Evolutionary conservation across 1,140 invertebrate genomes (phyloP), one percentile per base, ranked within the genome.

Genomic region (Bombus confusus): DNA sequence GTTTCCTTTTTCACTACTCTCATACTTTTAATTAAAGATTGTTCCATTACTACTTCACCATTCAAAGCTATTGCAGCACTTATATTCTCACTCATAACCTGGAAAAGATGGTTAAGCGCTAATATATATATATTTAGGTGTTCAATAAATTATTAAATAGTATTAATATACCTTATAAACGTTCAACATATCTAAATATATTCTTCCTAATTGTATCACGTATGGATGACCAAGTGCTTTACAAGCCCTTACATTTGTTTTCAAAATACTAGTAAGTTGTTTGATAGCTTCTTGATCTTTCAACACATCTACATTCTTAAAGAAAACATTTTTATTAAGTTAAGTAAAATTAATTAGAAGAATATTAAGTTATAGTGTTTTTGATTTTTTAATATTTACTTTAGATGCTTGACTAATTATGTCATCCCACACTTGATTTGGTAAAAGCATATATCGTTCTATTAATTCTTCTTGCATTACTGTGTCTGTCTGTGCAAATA

Each of bases 351-450:
- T 83, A 39, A 71, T 22, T 18, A 47, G 8, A 64, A 64, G 18
- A 41, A 28, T 4, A 37, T 52, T 66, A n/a, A 22, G n/a, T 25
- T 37, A 34, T 66, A 69, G 18, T 62, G n/a, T 43, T 12, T 15
- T 22, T 72, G 34, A 43, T 62, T n/a, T 15, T n/a, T 78, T 59
- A 47, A n/a, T 12, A 86, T 73, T 71, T 92, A 96, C 96, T 93
- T 98, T 98, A 71, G 98, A 98, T 85, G 99, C 99, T 95, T 99
- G 98, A 92, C 97, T 98, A 90, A 99, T 99, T 73, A 99, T 99
- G 90, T 99, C 98, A 96, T 99, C 99, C 99, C 99, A 99, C 37
- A 99, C 98, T 96, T 99, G 98, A 96, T 99, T 99, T 15, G 99
- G 99, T 77, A 99, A 96, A 89, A 97, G 95, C 99, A 99, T 99